These are phyloP conservation scores for Mirza zaza DNA, from an alignment of 2,113 vertebrate genomes.

Conservation along the genomic window DNA sequence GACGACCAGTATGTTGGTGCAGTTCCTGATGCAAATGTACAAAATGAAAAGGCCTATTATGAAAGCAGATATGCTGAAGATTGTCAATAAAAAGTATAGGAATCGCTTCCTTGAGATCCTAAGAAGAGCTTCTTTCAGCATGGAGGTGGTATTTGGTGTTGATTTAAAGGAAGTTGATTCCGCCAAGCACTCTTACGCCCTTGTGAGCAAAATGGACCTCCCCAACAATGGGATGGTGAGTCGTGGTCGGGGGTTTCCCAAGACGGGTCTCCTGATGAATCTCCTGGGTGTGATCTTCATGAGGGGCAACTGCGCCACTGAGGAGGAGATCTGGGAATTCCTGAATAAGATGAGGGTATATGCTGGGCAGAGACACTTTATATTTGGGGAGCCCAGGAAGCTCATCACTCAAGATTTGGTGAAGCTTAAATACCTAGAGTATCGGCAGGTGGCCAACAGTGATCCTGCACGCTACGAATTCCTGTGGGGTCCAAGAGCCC, in stretches of 20 bases:
- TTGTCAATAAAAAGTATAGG: neutral
- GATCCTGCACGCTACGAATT: neutral
- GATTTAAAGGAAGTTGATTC: neutral
- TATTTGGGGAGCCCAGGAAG: slow-evolving; percentile 54
- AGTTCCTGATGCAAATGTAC: neutral
- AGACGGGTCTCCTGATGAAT: slow-evolving; percentile 45
- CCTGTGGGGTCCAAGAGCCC: neutral
- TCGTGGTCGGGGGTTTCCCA: neutral
- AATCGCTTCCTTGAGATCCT: neutral
- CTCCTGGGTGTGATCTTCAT: neutral
- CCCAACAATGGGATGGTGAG: neutral
- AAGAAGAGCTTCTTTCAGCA: neutral
- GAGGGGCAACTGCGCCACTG: neutral
- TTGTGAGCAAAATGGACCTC: slow-evolving; percentile 56
- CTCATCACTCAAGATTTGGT: slow-evolving; percentile 53
- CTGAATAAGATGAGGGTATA: slow-evolving; percentile 7
- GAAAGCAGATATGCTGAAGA: slow-evolving; percentile 1
- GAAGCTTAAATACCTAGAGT: neutral
- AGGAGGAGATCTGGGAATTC: slow-evolving; percentile 34
- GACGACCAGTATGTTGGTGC: accelerated
- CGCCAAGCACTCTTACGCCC: neutral
- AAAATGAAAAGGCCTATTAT: neutral
- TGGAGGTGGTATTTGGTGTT: slow-evolving; percentile 43
- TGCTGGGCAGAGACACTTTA: slow-evolving; percentile 39
- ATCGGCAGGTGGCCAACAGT: neutral